phyloP scores from a whole-genome alignment of 2,797 vertebrate genomes.

The Champsocephalus gunnari region DNA sequence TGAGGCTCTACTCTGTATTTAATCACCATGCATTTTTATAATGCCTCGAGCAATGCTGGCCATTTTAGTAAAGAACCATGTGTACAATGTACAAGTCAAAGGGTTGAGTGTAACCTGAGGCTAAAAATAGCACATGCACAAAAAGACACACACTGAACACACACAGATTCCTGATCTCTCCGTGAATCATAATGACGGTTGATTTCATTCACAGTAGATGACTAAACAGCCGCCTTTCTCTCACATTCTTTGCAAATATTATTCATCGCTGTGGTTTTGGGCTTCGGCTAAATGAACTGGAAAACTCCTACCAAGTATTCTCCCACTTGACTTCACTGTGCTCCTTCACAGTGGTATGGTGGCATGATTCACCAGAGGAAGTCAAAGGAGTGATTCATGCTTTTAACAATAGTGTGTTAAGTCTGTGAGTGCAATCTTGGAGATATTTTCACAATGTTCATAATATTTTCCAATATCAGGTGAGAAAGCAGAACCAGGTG shows the following conservation, averaged over 20 bases:
- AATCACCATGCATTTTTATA: conserved; percentile 21
- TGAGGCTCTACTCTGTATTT: conserved; percentile 12
- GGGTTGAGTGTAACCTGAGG: conserved; percentile 51
- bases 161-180: conserved; percentile 14
- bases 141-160: conserved; percentile 3
- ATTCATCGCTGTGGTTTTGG: conserved; percentile 71
- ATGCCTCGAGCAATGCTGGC: conserved; percentile 34
- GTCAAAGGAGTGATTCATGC: conserved; percentile 52
- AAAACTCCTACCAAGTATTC: conserved; percentile 39
- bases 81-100: conserved; percentile 49
- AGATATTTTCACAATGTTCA: conserved; percentile 8
- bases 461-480: conserved; percentile 47
- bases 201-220: conserved; percentile 13
- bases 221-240: conserved; percentile 20
- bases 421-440: neutral
- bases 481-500: conserved; percentile 81
- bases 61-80: conserved; percentile 46
- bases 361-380: conserved; percentile 40
- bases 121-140: conserved; percentile 6
- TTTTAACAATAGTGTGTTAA: conserved; percentile 23
- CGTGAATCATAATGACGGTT: conserved; percentile 4
- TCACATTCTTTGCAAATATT: conserved; percentile 54
- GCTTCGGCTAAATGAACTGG: conserved; percentile 58
- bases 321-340: conserved; percentile 54
- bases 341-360: conserved; percentile 34